Evolutionary conservation across 2,113 vertebrate genomes (phyloP), one percentile per base, ranked within the genome.

Genomic region (Tragelaphus scriptus): DNA sequence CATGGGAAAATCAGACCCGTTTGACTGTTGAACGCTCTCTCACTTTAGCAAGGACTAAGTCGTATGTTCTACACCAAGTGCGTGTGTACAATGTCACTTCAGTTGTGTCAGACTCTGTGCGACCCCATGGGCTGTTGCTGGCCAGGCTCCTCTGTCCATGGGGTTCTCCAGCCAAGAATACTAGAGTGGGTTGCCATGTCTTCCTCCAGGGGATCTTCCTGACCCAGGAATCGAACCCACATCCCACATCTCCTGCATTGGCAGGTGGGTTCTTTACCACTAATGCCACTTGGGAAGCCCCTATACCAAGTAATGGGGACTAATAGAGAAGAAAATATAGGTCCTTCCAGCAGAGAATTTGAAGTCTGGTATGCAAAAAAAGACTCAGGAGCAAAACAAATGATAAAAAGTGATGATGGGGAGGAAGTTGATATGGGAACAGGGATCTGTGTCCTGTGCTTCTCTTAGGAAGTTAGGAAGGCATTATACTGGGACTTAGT

Each of bases 311-410:
- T 47, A 81, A 53, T 49, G 25, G 13, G 9, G 49, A 2, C 15
- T 49, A 44, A 88, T 56, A 85, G 12, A 68, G 59, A 86, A 68
- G 16, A 86, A 85, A 88, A 85, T 14, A 58, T 15, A 85, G 51
- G 10, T 51, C 14, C 30, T 95, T 14, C 40, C 55, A 87, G 77
- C 14, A 88, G 75, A 93, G 26, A 91, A 59, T 19, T 82, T 95
- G 47, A 95, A 80, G 47, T 16, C 53, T 44, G 8, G 8, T 44
- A 5, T 89, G 16, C 12, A 86, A 80, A 65, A 75, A 85, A 19
- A 84, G 58, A 85, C 25, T 91, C 19, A 81, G 2, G 21, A 95
- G 25, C 13, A 87, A 87, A 61, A 59, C 26, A 85, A 53, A 36
- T 71, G 53, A 51, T 56, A 79, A 95, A 92, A 87, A 19, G 30